These are phyloP conservation scores for Pemphredon lugubris DNA, from an alignment of 2,888 invertebrate species.

Conservation along the genomic window DNA sequence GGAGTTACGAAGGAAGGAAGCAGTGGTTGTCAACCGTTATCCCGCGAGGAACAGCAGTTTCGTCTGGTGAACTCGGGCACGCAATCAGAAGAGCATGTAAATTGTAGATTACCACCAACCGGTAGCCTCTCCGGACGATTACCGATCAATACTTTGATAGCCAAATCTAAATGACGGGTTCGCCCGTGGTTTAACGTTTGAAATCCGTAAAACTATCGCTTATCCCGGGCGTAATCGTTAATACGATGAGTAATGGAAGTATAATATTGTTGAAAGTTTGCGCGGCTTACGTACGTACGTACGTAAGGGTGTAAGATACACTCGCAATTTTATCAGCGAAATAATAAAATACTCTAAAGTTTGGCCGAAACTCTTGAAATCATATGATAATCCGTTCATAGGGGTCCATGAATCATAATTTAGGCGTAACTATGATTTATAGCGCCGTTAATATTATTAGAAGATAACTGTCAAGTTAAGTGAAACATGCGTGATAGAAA, in stretches of 20 bases:
- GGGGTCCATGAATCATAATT: no score
- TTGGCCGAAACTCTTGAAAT: no score
- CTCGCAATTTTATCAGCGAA: no score
- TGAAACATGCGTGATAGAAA: slow-evolving; percentile 36
- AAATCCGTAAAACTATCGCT: background rate
- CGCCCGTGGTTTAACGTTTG: background rate
- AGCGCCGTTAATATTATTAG: slow-evolving; percentile 47
- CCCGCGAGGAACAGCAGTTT: slow-evolving; percentile 57
- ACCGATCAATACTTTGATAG: slow-evolving; percentile 35
- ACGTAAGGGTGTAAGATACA: no score
- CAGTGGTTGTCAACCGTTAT: slow-evolving; percentile 70
- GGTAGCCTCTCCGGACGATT: slow-evolving; percentile 49
- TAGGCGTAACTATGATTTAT: no score
- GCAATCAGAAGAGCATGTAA: slow-evolving; percentile 67
- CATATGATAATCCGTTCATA: no score
- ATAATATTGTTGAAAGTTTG: background rate
- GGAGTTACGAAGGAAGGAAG: slow-evolving; percentile 71
- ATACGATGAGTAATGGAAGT: background rate
- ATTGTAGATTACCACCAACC: slow-evolving; percentile 58
- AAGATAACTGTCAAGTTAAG: background rate
- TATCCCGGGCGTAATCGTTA: background rate
- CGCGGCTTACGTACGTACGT: no score
- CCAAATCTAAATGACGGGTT: slow-evolving; percentile 42
- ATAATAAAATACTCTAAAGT: no score
- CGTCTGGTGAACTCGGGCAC: slow-evolving; percentile 55